phyloP scores from a whole-genome alignment of 2,797 vertebrate genomes.

The Trichosurus vulpecula region DNA sequence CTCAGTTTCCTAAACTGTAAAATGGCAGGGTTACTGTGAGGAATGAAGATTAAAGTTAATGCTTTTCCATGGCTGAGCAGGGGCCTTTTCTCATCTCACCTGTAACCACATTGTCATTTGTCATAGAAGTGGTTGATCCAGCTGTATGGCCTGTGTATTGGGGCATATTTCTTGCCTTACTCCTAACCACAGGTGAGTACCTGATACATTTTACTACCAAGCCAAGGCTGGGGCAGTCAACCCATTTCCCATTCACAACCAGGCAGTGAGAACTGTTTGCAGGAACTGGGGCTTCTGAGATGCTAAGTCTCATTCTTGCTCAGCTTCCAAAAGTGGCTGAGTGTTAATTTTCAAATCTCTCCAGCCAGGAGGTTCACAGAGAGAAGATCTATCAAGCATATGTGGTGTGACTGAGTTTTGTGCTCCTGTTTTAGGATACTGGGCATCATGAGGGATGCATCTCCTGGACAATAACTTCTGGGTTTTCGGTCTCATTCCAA shows the following conservation, averaged over 20 bases:
- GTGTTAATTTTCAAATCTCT: neutral
- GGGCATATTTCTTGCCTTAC: neutral
- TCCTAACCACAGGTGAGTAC: neutral
- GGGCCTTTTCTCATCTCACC: neutral
- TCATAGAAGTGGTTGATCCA: neutral
- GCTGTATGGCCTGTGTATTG: neutral
- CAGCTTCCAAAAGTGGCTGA: neutral
- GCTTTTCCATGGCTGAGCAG: neutral
- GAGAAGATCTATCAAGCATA: neutral
- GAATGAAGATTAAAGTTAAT: neutral
- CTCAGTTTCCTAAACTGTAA: neutral
- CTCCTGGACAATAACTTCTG: neutral
- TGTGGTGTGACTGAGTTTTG: neutral
- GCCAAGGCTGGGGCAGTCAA: neutral
- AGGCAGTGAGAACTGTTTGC: neutral
- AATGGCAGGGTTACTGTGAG: neutral
- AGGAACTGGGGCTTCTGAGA: neutral
- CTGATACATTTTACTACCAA: neutral
- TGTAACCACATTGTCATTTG: neutral
- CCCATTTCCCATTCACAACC: too few species aligned
- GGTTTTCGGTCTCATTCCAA: neutral
- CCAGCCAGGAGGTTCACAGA: neutral
- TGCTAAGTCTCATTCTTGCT: neutral
- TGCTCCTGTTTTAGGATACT: neutral
- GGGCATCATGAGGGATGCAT: neutral